A percentile compares a stretch with the other conserved stretches of the same genome.
These are phyloP conservation scores for Urophycis tenuis DNA, from an alignment of 2,797 vertebrate species.

Conservation along the genomic window DNA sequence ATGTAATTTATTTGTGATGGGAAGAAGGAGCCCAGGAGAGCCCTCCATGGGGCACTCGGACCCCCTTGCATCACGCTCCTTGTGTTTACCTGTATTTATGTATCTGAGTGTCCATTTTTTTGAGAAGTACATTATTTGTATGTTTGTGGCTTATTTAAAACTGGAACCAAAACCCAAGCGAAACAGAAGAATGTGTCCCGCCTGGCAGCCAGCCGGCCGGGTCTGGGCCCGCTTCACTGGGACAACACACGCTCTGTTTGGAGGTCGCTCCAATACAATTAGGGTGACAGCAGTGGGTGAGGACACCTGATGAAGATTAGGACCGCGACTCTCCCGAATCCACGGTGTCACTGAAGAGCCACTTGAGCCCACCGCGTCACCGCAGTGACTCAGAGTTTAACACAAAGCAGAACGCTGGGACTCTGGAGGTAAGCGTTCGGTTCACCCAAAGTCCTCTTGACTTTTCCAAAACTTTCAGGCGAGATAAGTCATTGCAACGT, in stretches of 20 bases:
- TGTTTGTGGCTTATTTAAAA: constrained; percentile 12
- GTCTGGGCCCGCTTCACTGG: background rate
- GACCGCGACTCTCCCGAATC: background rate
- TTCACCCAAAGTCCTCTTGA: too few species aligned
- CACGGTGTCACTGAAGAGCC: background rate
- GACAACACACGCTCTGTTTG: background rate
- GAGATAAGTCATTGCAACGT: background rate
- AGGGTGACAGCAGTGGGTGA: background rate
- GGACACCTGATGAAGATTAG: background rate
- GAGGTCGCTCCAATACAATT: background rate
- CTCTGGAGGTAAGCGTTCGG: background rate
- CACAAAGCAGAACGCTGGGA: background rate
- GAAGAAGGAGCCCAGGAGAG: background rate
- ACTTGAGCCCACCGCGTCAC: background rate
- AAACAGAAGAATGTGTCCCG: background rate
- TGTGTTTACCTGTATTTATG: background rate
- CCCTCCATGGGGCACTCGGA: background rate
- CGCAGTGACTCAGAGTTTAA: background rate
- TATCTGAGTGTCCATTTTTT: background rate
- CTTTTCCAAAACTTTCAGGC: background rate
- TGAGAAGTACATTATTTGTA: background rate
- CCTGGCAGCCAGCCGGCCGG: background rate
- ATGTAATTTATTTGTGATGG: background rate
- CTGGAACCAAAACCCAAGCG: background rate
- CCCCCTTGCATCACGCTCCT: background rate